These are phyloP conservation scores for Suricata suricatta DNA, from an alignment of 2,113 vertebrate genomes.

Conservation along the genomic window DNA sequence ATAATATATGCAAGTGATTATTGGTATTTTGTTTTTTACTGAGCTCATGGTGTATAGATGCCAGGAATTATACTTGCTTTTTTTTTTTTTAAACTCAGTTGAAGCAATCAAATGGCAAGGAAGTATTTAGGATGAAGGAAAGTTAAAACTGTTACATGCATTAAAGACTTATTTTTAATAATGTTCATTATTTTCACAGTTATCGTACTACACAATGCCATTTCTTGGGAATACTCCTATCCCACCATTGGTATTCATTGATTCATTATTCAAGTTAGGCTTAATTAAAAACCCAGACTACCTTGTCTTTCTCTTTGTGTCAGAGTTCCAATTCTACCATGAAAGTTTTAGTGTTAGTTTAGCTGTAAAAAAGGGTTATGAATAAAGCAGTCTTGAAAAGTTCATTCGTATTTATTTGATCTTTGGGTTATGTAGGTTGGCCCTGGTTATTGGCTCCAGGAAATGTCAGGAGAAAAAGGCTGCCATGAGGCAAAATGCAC, in stretches of 20 bases:
- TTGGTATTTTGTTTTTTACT: background rate
- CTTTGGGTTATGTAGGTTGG: background rate
- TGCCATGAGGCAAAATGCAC: background rate
- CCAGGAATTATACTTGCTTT: slow-evolving; percentile 3
- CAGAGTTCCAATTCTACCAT: slow-evolving; percentile 12
- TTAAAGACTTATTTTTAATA: slow-evolving; percentile 19
- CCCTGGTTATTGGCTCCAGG: background rate
- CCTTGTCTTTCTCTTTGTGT: background rate
- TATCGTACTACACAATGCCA: background rate
- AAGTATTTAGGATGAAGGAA: background rate
- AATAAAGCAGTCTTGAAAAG: background rate
- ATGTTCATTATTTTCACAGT: slow-evolving; percentile 16
- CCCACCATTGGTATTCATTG: background rate
- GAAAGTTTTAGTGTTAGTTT: background rate
- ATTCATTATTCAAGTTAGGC: slow-evolving; percentile 16
- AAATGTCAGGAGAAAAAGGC: background rate
- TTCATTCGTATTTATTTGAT: slow-evolving; percentile 39
- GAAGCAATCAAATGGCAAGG: background rate
- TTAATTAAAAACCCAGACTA: slow-evolving; percentile 18
- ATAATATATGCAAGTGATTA: background rate
- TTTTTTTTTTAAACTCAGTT: background rate
- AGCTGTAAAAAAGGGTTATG: background rate
- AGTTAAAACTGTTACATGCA: background rate
- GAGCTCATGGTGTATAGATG: background rate
- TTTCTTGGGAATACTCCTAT: background rate